A percentile compares a stretch with the other conserved stretches of the same genome.
These are phyloP conservation scores for Pachycephus smyrnensis DNA, from an alignment of 2,888 invertebrate genomes.

Conservation along the genomic window DNA sequence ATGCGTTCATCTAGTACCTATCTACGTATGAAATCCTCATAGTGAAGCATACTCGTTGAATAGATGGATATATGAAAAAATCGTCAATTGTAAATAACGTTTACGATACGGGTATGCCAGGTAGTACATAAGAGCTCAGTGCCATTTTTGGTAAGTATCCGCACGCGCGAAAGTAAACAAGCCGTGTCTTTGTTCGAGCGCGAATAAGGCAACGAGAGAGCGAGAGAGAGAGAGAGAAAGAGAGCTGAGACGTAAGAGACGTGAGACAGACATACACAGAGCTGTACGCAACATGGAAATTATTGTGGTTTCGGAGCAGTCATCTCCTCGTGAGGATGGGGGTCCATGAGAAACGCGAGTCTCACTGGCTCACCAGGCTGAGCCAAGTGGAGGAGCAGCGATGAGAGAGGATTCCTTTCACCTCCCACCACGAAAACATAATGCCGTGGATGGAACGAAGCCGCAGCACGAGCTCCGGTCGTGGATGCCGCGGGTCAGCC, in stretches of 20 bases:
- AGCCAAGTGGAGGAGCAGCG: constrained; percentile 8
- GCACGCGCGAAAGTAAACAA: neutral
- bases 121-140: neutral
- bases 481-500: constrained; percentile 50
- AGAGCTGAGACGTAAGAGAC: constrained; percentile 2
- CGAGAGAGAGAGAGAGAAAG: constrained; percentile 1
- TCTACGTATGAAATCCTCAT: neutral
- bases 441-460: constrained; percentile 30
- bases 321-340: constrained; percentile 2
- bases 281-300: constrained; percentile 10
- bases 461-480: constrained; percentile 32
- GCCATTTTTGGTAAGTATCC: neutral
- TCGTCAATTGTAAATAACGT: neutral
- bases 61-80: neutral
- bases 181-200: neutral
- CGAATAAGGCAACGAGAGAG: constrained; percentile 16
- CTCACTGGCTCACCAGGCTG: constrained; percentile 1
- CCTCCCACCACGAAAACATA: constrained; percentile 29
- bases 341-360: constrained; percentile 15
- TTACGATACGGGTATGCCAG: neutral
- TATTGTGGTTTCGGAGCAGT: neutral
- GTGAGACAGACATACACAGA: constrained; percentile 7
- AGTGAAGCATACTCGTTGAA: neutral
- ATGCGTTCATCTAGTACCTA: neutral
- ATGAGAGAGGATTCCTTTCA: constrained; percentile 34